Conservation (phyloP, 2,797 vertebrate species). For the Myotis pilosus region DNA sequence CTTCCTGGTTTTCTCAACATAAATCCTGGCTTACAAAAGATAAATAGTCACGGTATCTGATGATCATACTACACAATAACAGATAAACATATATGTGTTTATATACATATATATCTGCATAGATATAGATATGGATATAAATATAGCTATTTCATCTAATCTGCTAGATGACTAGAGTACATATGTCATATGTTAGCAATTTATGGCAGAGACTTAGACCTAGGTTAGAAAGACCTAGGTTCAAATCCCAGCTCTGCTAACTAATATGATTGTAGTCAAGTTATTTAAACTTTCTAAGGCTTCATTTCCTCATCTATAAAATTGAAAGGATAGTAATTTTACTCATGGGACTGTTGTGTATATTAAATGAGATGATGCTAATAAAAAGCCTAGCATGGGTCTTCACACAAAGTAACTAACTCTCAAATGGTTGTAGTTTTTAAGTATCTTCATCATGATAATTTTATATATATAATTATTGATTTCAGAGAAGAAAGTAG, state of each 20-base stretch:
- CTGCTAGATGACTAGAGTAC: neutral
- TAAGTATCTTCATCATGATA: slow-evolving; percentile 3
- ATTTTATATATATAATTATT: neutral
- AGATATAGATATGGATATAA: neutral
- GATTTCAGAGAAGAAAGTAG: no score
- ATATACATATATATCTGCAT: neutral
- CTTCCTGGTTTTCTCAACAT: neutral
- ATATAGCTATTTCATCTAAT: neutral
- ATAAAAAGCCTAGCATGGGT: neutral
- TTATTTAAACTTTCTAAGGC: slow-evolving; percentile 13
- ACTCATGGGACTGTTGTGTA: neutral
- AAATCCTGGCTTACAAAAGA: neutral
- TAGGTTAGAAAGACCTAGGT: neutral
- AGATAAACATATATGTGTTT: neutral
- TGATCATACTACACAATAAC: neutral
- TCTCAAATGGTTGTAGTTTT: neutral
- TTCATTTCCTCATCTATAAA: slow-evolving; percentile 35
- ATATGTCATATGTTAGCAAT: neutral
- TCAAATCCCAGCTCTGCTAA: neutral
- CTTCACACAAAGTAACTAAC: slow-evolving; percentile 7
- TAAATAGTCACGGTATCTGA: neutral
- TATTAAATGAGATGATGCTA: slow-evolving; percentile 34
- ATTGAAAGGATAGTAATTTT: slow-evolving; percentile 31
- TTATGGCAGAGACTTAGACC: neutral
- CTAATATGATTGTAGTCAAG: neutral